Evolutionary conservation across 2,888 invertebrate genomes (phyloP), one percentile per base, ranked within the genome.

Genomic region (Thelaira solivaga): DNA sequence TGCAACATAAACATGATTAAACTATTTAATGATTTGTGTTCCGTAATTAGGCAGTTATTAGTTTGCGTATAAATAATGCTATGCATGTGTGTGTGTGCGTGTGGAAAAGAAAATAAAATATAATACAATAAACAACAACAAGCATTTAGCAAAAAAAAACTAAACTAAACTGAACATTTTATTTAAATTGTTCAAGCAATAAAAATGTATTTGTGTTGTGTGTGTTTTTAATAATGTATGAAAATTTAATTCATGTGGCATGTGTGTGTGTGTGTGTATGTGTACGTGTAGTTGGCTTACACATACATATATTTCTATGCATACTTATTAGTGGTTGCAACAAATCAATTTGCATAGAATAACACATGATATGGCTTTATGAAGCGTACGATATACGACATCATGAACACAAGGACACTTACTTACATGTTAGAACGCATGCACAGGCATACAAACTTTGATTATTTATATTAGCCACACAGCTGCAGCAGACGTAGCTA

Each of bases 291-390:
- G n/a, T n/a, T n/a, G n/a, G n/a, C n/a, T n/a, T n/a, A n/a, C n/a
- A n/a, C n/a, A n/a, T n/a, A n/a, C n/a, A n/a, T n/a, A n/a, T 36
- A 34, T 45, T n/a, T 34, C 8, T 47, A 47, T 55, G 64, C 29
- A 64, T 64, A 49, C 39, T 47, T 77, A 47, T 73, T 62, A 64
- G 49, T 64, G 59, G 65, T 53, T 71, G 76, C 47, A 64, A 71
- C 61, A 77, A 71, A 68, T 74, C 65, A 75, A 62, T 61, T 59
- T 69, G 53, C 57, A 59, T 69, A 71, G 51, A 68, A 51, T 43
- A 47, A 41, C 36, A 53, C 39, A 29, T 57, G 24, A 41, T 57
- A 41, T 16, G 45, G 22, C 26, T 45, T 57, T 57, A 49, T 45
- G 29, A 34, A 49, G 62, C 69, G 36, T 39, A 31, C 45, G 55